Percentiles rank a stretch among this genome's conserved stretches.
Conservation (phyloP, 1,140 invertebrate species). For the Aphaenogaster ashmeadi region DNA sequence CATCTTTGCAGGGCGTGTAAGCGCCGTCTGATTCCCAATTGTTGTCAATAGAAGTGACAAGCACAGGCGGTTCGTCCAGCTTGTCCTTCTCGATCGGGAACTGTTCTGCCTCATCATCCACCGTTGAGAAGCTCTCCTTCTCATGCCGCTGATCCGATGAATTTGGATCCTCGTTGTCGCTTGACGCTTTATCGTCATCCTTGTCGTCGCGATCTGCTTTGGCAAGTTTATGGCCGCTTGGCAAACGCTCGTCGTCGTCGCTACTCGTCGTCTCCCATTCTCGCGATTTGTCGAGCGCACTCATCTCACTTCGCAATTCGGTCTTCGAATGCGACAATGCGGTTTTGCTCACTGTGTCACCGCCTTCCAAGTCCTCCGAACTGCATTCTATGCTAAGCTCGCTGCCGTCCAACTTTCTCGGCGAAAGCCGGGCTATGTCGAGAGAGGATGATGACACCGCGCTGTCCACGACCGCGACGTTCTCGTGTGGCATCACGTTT, state of each 20-base stretch:
- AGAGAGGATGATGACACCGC: slow-evolving; percentile 14
- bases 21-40: slow-evolving; percentile 85
- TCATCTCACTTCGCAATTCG: background rate
- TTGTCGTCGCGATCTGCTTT: background rate
- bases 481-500: background rate
- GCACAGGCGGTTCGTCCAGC: background rate
- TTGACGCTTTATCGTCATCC: slow-evolving; percentile 52
- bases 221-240: background rate
- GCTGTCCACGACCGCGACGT: background rate
- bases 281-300: background rate
- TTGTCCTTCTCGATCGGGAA: slow-evolving; percentile 77
- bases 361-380: slow-evolving; percentile 14
- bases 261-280: slow-evolving; percentile 6
- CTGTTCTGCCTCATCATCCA: slow-evolving; percentile 71
- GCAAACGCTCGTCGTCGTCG: background rate
- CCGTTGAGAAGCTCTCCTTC: slow-evolving; percentile 69
- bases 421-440: slow-evolving; percentile 47
- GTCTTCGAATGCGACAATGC: background rate
- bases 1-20: slow-evolving; percentile 85
- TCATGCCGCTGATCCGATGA: slow-evolving; percentile 59
- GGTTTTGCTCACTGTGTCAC: background rate
- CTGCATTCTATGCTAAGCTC: slow-evolving; percentile 47
- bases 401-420: slow-evolving; percentile 58
- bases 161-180: slow-evolving; percentile 62
- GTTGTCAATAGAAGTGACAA: background rate